Base-by-base conservation (phyloP, 2,888 invertebrate species). In the Chrysolina oricalcia region DNA sequence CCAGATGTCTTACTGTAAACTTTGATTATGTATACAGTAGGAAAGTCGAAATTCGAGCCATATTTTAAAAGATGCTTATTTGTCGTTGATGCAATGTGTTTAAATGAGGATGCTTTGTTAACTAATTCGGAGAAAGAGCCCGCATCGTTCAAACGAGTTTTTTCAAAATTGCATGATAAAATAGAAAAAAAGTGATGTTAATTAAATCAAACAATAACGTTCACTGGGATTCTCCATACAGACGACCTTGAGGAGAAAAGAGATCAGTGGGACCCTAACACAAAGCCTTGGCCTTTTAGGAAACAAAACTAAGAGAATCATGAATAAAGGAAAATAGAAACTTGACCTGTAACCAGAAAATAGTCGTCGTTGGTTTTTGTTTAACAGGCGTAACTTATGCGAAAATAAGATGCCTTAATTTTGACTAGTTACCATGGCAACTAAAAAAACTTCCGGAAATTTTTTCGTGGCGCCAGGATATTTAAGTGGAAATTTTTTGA, bases 1-100 rank as follows among this genome's bases (percentile, higher is more conserved):
- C 48, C 67, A 67, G 67, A 73, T 68, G 72, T 59, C 19, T 68
- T 35, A 35, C 35, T 59, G n/a, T 59, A 59, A 59, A 59, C 59
- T 35, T 15, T 27, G 59, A 59, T 59, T 59, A 35, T 59, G 59
- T 59, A 59, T 35, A 35, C 59, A 59, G 35, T 59, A 59, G 27
- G 27, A 35, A n/a, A n/a, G 2, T n/a, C 35, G n/a, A 59, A 27
- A 27, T 59, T 35, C 6, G 9, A 9, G n/a, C 59, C 27, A 59
- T n/a, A 59, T 59, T n/a, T 35, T 1, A n/a, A 35, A 35, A 59
- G 35, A 27, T 27, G 59, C n/a, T 27, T 9, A 59, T 27, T 59
- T 59, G n/a, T 59, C 35, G 27, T 27, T 35, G 59, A 27, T 59
- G 23, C 15, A 59, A 59, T 59, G n/a, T 13, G 19, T 59, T 53